phyloP scores from a whole-genome alignment of 2,888 invertebrate genomes.

The Drosophila nigritarsus region DNA sequence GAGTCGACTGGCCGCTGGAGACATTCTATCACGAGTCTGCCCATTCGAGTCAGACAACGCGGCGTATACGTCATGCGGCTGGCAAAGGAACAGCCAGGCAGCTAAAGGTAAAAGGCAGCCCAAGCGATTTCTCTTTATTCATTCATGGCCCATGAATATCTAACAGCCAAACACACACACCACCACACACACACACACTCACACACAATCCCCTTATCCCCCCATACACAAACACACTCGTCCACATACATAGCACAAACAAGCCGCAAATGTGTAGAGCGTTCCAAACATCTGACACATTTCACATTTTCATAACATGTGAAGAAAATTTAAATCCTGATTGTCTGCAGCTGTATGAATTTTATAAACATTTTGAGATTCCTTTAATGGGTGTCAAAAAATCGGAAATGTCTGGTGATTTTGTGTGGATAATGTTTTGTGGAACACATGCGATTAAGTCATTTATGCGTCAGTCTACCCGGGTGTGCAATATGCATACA shows the following conservation, averaged over 20 bases:
- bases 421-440: constrained; percentile 7
- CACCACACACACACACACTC: not conserved
- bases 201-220: not conserved
- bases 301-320: not conserved
- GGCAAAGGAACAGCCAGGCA: constrained; percentile 49
- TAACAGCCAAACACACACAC: constrained; percentile 41
- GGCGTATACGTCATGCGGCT: constrained; percentile 65
- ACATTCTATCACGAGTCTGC: constrained; percentile 62
- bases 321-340: not conserved
- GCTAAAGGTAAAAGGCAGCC: constrained; percentile 47
- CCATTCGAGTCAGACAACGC: constrained; percentile 59
- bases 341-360: not conserved
- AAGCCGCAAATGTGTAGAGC: not conserved
- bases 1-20: constrained; percentile 63
- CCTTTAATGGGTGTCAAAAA: not conserved
- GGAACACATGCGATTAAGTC: constrained; percentile 61
- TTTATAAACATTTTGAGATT: not conserved
- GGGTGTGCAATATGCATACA: constrained; percentile 62
- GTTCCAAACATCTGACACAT: constrained; percentile 14
- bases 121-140: constrained; percentile 66
- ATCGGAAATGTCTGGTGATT: constrained; percentile 7
- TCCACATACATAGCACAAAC: constrained; percentile 22
- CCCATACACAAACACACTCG: constrained; percentile 17
- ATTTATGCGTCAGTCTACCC: constrained; percentile 58
- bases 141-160: constrained; percentile 71